Evolutionary conservation across 2,113 vertebrate species (phyloP).

Genomic region (Sterna hirundo): DNA sequence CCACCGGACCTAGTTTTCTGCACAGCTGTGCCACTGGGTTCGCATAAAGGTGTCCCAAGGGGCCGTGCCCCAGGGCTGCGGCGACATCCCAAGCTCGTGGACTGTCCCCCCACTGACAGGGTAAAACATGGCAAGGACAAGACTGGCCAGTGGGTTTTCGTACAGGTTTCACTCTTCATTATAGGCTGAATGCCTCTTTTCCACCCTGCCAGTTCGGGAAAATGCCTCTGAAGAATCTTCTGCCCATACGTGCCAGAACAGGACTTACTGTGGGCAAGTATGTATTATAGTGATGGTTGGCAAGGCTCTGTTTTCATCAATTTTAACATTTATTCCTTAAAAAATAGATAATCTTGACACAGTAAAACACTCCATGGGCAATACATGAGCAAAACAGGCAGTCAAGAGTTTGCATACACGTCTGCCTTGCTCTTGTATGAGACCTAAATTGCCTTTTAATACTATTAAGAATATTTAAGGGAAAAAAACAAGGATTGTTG

Average conservation of each 20-base stretch:
- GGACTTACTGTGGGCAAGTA: background rate
- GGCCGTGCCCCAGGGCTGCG: background rate
- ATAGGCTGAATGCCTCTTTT: background rate
- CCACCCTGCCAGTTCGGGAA: background rate
- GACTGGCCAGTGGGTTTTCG: background rate
- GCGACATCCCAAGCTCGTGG: fast-evolving
- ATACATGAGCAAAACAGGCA: background rate
- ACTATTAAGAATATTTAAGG: background rate
- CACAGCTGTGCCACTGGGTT: background rate
- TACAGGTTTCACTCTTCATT: background rate
- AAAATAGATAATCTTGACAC: background rate
- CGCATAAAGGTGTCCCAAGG: background rate
- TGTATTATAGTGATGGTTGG: background rate
- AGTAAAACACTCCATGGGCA: background rate
- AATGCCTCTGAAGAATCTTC: background rate
- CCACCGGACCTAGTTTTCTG: fast-evolving
- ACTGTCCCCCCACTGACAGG: background rate
- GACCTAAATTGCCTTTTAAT: background rate
- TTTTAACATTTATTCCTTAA: background rate
- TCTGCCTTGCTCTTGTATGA: background rate
- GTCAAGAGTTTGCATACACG: background rate
- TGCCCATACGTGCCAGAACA: background rate
- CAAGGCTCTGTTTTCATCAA: background rate
- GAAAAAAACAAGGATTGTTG: background rate
- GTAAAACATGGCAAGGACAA: background rate